Conservation (phyloP, 2,113 vertebrate species). For the Calypte anna region DNA sequence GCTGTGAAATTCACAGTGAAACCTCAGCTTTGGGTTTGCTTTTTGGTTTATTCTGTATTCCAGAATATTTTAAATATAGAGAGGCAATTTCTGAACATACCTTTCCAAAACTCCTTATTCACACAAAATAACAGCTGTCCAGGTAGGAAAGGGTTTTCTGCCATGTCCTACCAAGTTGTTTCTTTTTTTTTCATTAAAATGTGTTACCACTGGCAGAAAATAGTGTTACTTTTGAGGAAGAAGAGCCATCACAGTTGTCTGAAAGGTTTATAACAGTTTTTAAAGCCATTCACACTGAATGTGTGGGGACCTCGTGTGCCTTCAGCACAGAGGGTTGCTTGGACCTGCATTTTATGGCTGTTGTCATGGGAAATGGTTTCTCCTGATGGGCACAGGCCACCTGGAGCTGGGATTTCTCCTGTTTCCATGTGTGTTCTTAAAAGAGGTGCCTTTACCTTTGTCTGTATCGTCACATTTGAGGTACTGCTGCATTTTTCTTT, state of each 20-base stretch:
- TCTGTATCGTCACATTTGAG: not conserved
- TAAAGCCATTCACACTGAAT: not conserved
- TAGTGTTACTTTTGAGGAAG: no score
- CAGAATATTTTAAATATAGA: not conserved
- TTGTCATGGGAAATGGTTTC: not conserved
- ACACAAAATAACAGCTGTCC: not conserved
- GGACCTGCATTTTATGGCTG: not conserved
- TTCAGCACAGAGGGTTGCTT: no score
- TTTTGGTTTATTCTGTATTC: not conserved
- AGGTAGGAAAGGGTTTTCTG: not conserved
- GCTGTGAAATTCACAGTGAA: no score
- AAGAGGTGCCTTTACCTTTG: rapidly evolving
- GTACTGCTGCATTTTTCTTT: no score
- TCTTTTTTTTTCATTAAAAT: not conserved
- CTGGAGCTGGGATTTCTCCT: not conserved
- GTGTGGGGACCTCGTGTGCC: no score
- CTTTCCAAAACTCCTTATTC: not conserved
- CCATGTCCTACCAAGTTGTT: not conserved
- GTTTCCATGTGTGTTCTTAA: not conserved
- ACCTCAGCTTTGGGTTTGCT: not conserved
- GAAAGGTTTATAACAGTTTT: not conserved
- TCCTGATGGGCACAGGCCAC: not conserved
- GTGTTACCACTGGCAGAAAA: no score
- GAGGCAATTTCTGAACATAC: not conserved
- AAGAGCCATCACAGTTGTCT: no score